Percentiles rank a stretch among this genome's conserved stretches.
These are phyloP conservation scores for Pelodytes ibericus DNA, from an alignment of 2,797 vertebrate species.

Conservation along the genomic window DNA sequence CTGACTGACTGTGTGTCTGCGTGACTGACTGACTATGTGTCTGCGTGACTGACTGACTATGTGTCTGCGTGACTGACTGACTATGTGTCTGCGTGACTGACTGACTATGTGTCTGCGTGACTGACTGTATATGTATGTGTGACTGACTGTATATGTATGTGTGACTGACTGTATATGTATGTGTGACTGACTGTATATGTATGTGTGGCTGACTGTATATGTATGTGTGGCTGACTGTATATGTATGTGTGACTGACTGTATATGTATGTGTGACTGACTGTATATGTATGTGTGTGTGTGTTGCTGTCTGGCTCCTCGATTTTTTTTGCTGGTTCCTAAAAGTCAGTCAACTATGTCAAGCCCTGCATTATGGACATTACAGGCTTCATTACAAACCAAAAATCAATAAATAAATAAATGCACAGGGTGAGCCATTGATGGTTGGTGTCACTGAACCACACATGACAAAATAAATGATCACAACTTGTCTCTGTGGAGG, in stretches of 20 bases:
- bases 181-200: background rate
- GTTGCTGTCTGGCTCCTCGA: background rate
- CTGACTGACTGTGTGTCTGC: background rate
- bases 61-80: background rate
- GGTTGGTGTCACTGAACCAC: no score
- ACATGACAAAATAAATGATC: no score
- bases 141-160: no score
- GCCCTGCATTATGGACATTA: no score
- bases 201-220: no score
- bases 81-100: background rate
- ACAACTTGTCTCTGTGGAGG: no score
- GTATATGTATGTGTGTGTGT: background rate
- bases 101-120: background rate
- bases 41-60: background rate
- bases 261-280: background rate
- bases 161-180: background rate
- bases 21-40: background rate
- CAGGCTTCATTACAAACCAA: no score
- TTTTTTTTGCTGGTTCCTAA: no score
- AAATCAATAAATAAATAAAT: no score
- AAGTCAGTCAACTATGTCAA: no score
- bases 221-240: background rate
- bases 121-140: background rate
- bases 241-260: no score
- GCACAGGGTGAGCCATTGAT: no score